Conservation (phyloP, 2,888 invertebrate species). For the Pantelozetes paolii region DNA sequence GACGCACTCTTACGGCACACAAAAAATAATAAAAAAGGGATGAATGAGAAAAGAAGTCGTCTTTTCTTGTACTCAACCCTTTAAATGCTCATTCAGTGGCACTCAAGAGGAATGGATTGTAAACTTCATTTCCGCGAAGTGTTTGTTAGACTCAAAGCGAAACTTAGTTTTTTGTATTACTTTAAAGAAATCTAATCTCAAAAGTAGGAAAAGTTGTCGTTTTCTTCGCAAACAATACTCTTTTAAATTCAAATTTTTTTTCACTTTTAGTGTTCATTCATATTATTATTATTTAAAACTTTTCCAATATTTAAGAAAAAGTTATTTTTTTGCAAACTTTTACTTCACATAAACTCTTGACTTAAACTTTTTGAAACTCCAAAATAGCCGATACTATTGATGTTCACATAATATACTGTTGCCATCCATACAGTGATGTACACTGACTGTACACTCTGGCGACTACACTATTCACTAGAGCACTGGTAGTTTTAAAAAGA, state of each 20-base stretch:
- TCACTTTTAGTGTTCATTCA: too few relatives aligned
- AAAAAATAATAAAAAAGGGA: background rate
- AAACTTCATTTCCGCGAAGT: slow-evolving; percentile 34
- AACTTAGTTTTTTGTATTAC: background rate
- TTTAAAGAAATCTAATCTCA: too few relatives aligned
- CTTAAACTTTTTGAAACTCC: background rate
- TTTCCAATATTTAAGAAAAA: slow-evolving; percentile 8
- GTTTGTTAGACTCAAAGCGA: background rate
- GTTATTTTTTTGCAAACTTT: background rate
- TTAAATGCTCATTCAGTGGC: slow-evolving; percentile 5
- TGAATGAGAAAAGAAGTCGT: background rate
- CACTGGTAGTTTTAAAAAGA: background rate
- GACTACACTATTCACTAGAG: slow-evolving; percentile 17
- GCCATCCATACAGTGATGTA: slow-evolving; percentile 29
- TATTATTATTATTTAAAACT: too few relatives aligned
- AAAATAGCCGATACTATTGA: background rate
- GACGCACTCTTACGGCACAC: slow-evolving; percentile 17
- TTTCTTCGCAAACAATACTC: too few relatives aligned
- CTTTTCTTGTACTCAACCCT: slow-evolving; percentile 23
- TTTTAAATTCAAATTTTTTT: too few relatives aligned
- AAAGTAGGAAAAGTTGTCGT: too few relatives aligned
- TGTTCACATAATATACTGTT: slow-evolving; percentile 26
- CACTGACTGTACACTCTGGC: background rate
- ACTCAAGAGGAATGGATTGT: slow-evolving; percentile 19
- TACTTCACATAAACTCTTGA: too few relatives aligned